phyloP scores from a whole-genome alignment of 2,888 invertebrate genomes.

The Ichneumoninae sp. region DNA sequence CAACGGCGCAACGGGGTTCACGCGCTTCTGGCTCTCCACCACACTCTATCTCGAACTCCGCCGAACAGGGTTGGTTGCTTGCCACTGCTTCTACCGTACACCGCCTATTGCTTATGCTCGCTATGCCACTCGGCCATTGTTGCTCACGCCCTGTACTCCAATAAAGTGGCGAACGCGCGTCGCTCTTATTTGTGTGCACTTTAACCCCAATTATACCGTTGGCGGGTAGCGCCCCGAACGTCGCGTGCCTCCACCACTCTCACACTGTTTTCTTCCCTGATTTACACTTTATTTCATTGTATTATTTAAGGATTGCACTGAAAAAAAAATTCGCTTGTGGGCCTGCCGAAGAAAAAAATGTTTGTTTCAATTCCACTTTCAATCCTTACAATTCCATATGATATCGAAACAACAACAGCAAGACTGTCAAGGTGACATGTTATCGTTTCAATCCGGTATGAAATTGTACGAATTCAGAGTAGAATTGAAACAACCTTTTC shows the following conservation, averaged over 20 bases:
- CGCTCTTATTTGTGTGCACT: conserved; percentile 76
- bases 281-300: not conserved
- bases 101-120: conserved; percentile 7
- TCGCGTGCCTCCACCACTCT: conserved; percentile 54
- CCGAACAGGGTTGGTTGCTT: conserved; percentile 47
- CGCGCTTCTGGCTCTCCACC: conserved; percentile 20
- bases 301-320: not conserved
- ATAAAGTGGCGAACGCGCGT: conserved; percentile 74
- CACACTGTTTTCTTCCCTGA: not conserved
- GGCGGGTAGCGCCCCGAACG: conserved; percentile 46
- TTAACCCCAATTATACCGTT: conserved; percentile 74
- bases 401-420: no score
- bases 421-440: no score
- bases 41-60: conserved; percentile 18
- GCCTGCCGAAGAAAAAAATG: no score
- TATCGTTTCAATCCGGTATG: no score
- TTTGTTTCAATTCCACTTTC: no score
- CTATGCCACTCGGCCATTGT: conserved; percentile 70
- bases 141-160: conserved; percentile 75
- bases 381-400: no score
- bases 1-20: conserved; percentile 64
- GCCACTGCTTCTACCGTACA: conserved; percentile 41
- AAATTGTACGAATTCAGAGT: no score
- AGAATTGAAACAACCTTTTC: no score
- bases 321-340: no score